These are phyloP conservation scores for Dorcus parallelipipedus DNA, from an alignment of 2,888 invertebrate genomes.

Conservation along the genomic window DNA sequence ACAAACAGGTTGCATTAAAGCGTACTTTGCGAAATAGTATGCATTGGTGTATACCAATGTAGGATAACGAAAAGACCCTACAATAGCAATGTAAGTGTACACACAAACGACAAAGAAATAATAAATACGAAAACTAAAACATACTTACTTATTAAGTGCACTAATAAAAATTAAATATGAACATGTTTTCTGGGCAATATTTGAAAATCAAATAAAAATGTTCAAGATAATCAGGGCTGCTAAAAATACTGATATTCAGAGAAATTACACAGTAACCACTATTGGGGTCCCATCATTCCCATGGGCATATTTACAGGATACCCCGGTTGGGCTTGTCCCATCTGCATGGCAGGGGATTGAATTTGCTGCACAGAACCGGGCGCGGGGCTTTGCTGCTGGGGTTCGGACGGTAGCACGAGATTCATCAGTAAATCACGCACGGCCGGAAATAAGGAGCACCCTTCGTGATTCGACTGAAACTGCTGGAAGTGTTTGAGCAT, in stretches of 20 bases:
- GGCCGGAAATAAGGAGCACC: conserved; percentile 90
- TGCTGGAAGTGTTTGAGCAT: conserved; percentile 72
- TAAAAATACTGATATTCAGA: conserved; percentile 10
- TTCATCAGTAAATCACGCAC: conserved; percentile 84
- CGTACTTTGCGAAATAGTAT: no score
- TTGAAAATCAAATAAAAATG: not conserved
- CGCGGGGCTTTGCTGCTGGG: conserved; percentile 55
- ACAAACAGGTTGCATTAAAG: no score
- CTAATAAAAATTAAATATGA: no score
- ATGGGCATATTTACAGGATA: conserved; percentile 48
- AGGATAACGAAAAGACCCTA: no score
- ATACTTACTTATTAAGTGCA: no score
- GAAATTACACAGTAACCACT: conserved; percentile 18
- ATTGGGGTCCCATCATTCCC: conserved; percentile 47
- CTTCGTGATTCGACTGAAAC: conserved; percentile 63
- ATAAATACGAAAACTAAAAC: no score
- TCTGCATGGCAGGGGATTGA: conserved; percentile 56
- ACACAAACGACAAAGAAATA: no score
- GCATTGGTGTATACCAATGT: no score
- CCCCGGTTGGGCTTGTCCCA: conserved; percentile 52
- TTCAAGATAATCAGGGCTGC: not conserved
- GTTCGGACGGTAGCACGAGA: conserved; percentile 77
- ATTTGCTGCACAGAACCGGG: conserved; percentile 52
- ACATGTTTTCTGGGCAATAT: no score
- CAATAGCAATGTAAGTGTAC: no score